Percentiles rank a stretch among this genome's conserved stretches.
These are phyloP conservation scores for Drosophila burlai DNA, from an alignment of 1,140 invertebrate genomes.

Conservation along the genomic window DNA sequence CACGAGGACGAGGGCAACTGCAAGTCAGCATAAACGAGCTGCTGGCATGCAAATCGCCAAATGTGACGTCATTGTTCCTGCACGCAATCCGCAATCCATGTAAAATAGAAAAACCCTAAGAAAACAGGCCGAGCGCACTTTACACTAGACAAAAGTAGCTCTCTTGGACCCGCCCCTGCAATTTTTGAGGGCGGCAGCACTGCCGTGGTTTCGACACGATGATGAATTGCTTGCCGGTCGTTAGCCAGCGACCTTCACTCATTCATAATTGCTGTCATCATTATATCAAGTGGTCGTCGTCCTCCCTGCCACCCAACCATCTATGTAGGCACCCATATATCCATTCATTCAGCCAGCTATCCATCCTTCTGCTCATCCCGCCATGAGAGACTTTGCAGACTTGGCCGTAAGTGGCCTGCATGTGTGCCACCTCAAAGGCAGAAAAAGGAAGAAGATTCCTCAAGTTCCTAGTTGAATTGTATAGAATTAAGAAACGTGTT, in stretches of 20 bases:
- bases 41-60: constrained; percentile 71
- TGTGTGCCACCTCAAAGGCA: constrained; percentile 12
- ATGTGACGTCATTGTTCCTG: constrained; percentile 68
- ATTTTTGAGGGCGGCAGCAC: constrained; percentile 4
- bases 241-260: constrained; percentile 73
- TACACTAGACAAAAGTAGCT: constrained; percentile 50
- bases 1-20: constrained; percentile 36
- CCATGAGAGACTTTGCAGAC: constrained; percentile 6
- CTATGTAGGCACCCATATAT: constrained; percentile 20
- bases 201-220: constrained; percentile 51
- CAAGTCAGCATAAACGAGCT: constrained; percentile 75
- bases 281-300: constrained; percentile 69
- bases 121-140: constrained; percentile 33
- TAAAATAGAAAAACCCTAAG: constrained; percentile 1
- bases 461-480: background rate
- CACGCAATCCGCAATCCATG: constrained; percentile 52
- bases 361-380: constrained; percentile 9
- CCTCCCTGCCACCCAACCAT: background rate
- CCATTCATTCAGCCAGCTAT: constrained; percentile 23
- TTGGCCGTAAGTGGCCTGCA: constrained; percentile 23
- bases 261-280: constrained; percentile 83
- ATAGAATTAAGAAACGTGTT: background rate
- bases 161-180: constrained; percentile 3
- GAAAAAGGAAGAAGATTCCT: background rate
- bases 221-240: constrained; percentile 73